Base-by-base conservation (phyloP, 2,797 vertebrate species). In the Thamnophis elegans region DNA sequence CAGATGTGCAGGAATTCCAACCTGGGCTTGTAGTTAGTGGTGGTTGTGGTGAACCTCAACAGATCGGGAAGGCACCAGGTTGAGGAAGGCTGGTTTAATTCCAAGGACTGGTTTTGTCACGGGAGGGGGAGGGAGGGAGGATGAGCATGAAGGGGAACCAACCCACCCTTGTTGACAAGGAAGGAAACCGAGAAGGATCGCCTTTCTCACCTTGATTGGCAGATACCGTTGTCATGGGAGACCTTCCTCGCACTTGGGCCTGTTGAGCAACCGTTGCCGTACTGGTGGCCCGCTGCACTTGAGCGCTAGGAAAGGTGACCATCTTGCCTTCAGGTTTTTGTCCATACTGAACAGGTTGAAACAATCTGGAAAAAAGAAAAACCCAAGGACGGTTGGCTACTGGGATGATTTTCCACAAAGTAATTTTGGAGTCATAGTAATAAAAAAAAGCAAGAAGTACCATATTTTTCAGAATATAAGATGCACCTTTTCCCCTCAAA, bases 281-380 rank as follows among this genome's bases (percentile, higher is more conserved):
- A 53, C 97, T 96, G 73, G 97, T 94, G 0, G 97, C 91, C 26
- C 97, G 97, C 0, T 97, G 97, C 4, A 97, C 95, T 93, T 97
- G 97, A 90, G 96, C 89, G 93, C 95, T 98, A 36, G 98, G 97
- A 88, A 99, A 97, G 42, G 97, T 91, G 0, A 98, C 97, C 2
- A 98, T 98, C 56, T 98, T 98, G n/a, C 99, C 99, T 94, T 99
- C 99, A 8, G 99, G 98, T 94, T 99, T 99, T 89, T 98, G 98
- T 36, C 98, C 99, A 0, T 99, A 99, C 93, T 98, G 98, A 93
- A 99, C 98, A 0, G 98, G 98, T 94, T 98, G 98, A 95, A 99
- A 99, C 96, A 99, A 97, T 96, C 99, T 99, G n/a, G 14, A 93
- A 18, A 78, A 92, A 91, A 56, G 16, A 56, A 4, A 22, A 28